Percentiles rank a stretch among this genome's conserved stretches.
These are phyloP conservation scores for Minunthozetes semirufus DNA, from an alignment of 2,888 invertebrate genomes.

Conservation along the genomic window DNA sequence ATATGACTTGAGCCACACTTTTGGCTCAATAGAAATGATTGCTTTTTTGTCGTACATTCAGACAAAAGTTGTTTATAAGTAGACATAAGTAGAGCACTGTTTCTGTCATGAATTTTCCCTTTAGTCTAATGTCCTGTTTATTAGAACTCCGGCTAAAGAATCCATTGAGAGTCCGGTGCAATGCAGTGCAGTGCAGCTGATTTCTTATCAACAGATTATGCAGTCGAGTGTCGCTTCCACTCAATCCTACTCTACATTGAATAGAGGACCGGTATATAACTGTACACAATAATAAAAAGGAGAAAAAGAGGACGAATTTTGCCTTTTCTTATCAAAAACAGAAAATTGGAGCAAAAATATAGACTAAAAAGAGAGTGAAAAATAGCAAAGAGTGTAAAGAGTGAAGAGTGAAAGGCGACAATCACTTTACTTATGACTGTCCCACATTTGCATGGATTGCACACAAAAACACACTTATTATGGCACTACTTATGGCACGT, in stretches of 20 bases:
- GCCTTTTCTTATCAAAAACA: slow-evolving; percentile 14
- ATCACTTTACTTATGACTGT: slow-evolving; percentile 23
- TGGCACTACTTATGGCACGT: slow-evolving; percentile 21
- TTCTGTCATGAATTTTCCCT: slow-evolving; percentile 10
- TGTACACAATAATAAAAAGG: neutral
- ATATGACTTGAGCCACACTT: slow-evolving; percentile 2
- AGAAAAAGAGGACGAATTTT: slow-evolving; percentile 17
- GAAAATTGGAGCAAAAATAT: slow-evolving; percentile 28
- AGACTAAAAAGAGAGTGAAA: slow-evolving; percentile 30
- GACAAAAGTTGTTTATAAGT: slow-evolving; percentile 26
- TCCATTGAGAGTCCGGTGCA: neutral
- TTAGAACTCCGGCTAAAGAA: neutral
- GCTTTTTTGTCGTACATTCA: slow-evolving; percentile 3
- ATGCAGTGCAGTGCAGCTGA: slow-evolving; percentile 27
- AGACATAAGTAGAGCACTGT: slow-evolving; percentile 15
- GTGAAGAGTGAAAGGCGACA: neutral
- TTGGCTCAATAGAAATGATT: slow-evolving; percentile 5
- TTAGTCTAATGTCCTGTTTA: slow-evolving; percentile 21
- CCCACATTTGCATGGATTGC: slow-evolving; percentile 1
- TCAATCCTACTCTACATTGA: neutral
- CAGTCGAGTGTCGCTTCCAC: slow-evolving; percentile 22
- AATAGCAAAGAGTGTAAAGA: slow-evolving; percentile 15
- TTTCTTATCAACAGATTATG: slow-evolving; percentile 23
- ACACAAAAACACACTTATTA: slow-evolving; percentile 19
- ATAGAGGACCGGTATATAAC: slow-evolving; percentile 25